Evolutionary conservation across 30 jellyfish, hydroid and myxozoan species (phyloP).

Genomic region (Hydra vulgaris): DNA sequence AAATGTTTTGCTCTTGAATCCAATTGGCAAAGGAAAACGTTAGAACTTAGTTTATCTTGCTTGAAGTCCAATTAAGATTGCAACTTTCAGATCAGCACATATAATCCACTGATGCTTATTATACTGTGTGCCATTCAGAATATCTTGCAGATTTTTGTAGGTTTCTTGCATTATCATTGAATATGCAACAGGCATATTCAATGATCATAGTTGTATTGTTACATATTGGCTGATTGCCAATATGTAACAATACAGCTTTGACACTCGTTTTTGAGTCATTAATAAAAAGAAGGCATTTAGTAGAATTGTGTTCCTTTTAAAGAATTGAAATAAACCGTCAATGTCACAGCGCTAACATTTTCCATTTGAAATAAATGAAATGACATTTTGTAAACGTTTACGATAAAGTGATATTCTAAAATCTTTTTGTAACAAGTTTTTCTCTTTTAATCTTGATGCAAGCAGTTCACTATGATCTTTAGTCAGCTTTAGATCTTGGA

Average conservation of each 20-base stretch:
- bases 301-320: neutral
- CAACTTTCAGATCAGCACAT: neutral
- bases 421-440: neutral
- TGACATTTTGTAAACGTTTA: neutral
- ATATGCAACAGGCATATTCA: neutral
- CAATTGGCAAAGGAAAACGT: no score
- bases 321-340: neutral
- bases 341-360: neutral
- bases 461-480: neutral
- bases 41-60: no score
- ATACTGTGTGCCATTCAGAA: neutral
- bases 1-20: no score
- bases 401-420: neutral
- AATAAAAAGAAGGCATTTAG: neutral
- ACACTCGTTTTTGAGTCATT: neutral
- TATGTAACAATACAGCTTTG: neutral
- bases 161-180: neutral
- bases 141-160: neutral
- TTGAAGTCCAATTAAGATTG: no score
- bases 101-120: neutral
- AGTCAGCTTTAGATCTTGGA: neutral
- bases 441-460: neutral
- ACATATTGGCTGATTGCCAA: neutral
- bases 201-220: no score
- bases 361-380: neutral